A percentile compares a stretch with the other conserved stretches of the same genome.
Conservation (phyloP, 2,888 invertebrate species). For the Poecilobothrus nobilitatus region DNA sequence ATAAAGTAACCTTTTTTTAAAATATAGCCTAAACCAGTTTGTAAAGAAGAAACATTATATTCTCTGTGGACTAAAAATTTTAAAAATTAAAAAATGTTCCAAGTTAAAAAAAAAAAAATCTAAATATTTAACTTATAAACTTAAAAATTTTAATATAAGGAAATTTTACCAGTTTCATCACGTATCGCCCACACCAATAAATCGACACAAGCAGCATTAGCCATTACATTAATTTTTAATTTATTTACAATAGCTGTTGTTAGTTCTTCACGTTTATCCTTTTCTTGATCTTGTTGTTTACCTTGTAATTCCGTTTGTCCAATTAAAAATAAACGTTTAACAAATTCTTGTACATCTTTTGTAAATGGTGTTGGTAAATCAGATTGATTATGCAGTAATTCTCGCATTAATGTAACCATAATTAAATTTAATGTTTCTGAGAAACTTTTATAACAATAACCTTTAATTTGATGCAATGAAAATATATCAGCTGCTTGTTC, state of each 20-base stretch:
- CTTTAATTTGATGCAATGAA: slow-evolving; percentile 60
- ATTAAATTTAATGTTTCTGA: slow-evolving; percentile 92
- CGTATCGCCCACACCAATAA: slow-evolving; percentile 95
- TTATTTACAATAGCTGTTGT: slow-evolving; percentile 66
- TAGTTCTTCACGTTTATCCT: slow-evolving; percentile 69
- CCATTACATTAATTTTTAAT: slow-evolving; percentile 91
- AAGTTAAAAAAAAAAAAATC: slow-evolving; percentile 17
- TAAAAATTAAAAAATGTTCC: slow-evolving; percentile 22
- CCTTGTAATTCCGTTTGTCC: slow-evolving; percentile 90
- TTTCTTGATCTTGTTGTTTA: slow-evolving; percentile 75
- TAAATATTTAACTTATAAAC: slow-evolving; percentile 8
- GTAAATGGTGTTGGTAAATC: slow-evolving; percentile 85
- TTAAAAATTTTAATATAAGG: background rate
- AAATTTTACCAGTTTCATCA: slow-evolving; percentile 77
- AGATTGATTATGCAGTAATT: slow-evolving; percentile 80
- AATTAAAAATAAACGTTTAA: slow-evolving; percentile 77
- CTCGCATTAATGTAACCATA: slow-evolving; percentile 82
- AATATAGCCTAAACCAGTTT: slow-evolving; percentile 62
- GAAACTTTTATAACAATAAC: slow-evolving; percentile 88
- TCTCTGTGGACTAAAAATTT: slow-evolving; percentile 59
- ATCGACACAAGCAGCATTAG: slow-evolving; percentile 95
- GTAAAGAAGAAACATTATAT: slow-evolving; percentile 62
- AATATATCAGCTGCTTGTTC: slow-evolving; percentile 75
- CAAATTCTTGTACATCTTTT: slow-evolving; percentile 86
- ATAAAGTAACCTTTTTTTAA: slow-evolving; percentile 40